These are phyloP conservation scores for Ophioninae sp. DNA, from an alignment of 2,888 invertebrate genomes.

Conservation along the genomic window DNA sequence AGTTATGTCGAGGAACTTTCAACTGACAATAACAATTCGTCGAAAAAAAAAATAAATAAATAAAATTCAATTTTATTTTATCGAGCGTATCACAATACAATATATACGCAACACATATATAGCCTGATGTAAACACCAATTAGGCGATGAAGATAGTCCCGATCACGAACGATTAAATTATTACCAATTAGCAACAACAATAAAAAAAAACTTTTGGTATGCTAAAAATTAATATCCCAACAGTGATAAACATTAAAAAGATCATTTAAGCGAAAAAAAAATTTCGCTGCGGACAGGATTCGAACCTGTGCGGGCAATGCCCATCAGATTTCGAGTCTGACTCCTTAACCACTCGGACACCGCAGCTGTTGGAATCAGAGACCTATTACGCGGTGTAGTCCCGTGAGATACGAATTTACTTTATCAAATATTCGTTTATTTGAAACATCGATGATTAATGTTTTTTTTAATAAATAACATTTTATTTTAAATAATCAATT, in stretches of 20 bases:
- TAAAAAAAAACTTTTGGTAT: too few relatives aligned
- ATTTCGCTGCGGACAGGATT: slow-evolving; percentile 83
- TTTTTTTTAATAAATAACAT: too few relatives aligned
- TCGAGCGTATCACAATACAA: too few relatives aligned
- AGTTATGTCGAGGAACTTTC: too few relatives aligned
- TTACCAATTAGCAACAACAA: neutral
- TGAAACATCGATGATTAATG: too few relatives aligned
- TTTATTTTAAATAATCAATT: too few relatives aligned
- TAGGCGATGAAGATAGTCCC: too few relatives aligned
- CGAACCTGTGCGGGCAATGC: slow-evolving; percentile 86
- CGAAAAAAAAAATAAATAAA: too few relatives aligned
- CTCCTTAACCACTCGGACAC: slow-evolving; percentile 85
- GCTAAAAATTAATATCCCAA: neutral
- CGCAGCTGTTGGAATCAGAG: slow-evolving; percentile 77
- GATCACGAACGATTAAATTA: neutral
- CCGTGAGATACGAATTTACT: slow-evolving; percentile 30
- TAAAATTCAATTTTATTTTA: too few relatives aligned
- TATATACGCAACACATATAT: too few relatives aligned
- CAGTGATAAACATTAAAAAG: neutral
- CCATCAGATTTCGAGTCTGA: slow-evolving; percentile 86
- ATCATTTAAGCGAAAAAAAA: slow-evolving; percentile 19
- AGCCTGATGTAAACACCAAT: too few relatives aligned
- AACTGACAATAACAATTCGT: too few relatives aligned
- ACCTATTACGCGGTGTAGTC: neutral
- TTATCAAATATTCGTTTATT: neutral